phyloP scores from a whole-genome alignment of 2,888 invertebrate species.

The Coelogynopora nodosa region DNA sequence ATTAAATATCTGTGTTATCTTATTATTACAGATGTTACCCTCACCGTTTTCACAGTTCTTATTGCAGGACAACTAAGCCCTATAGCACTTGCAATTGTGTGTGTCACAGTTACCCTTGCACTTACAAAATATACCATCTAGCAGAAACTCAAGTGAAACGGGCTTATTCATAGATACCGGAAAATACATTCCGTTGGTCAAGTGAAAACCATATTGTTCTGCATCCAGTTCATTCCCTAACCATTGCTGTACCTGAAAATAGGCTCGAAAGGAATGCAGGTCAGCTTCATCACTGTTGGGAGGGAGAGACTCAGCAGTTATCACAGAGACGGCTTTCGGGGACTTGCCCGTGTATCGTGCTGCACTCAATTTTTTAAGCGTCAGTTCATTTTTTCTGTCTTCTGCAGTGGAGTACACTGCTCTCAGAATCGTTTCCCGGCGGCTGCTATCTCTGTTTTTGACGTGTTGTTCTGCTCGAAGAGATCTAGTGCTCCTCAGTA shows the following conservation, averaged over 20 bases:
- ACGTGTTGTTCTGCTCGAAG: neutral
- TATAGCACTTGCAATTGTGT: neutral
- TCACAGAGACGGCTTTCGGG: neutral
- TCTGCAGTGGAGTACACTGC: conserved; percentile 22
- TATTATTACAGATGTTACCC: conserved; percentile 25
- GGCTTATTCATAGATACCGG: neutral
- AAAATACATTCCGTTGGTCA: conserved; percentile 14
- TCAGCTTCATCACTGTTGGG: conserved; percentile 9
- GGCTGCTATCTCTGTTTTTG: neutral
- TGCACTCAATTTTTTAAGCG: neutral
- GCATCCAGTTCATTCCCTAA: conserved; percentile 24
- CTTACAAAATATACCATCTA: conserved; percentile 24
- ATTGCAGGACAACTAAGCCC: conserved; percentile 5
- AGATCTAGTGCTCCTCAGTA: neutral
- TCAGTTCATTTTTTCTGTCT: neutral
- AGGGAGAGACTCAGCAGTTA: conserved; percentile 24
- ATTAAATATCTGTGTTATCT: neutral
- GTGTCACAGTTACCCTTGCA: conserved; percentile 9
- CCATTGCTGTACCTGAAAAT: neutral
- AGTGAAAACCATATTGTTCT: conserved; percentile 14
- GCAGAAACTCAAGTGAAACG: neutral
- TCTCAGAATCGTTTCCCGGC: neutral
- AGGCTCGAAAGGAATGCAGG: neutral
- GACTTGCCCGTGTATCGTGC: conserved; percentile 7
- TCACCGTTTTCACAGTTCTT: conserved; percentile 16